A percentile compares a stretch with the other conserved stretches of the same genome.
Evolutionary conservation across 1,140 invertebrate genomes (phyloP).

Genomic region (Dysdera silvatica): DNA sequence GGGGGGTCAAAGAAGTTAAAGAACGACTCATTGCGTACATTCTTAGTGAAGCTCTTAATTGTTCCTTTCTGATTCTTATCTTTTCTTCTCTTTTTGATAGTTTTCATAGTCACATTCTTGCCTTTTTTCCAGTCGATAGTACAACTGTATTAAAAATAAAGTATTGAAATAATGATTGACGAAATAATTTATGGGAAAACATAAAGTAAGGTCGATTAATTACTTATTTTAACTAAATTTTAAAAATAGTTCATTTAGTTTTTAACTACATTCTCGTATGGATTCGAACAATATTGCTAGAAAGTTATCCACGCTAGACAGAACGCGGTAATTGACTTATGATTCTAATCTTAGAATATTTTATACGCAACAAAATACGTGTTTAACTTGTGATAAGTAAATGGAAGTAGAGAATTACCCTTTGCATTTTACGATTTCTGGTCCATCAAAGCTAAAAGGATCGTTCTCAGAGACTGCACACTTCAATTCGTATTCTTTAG

Average conservation of each 20-base stretch:
- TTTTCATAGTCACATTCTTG: constrained; percentile 95
- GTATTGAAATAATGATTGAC: no score
- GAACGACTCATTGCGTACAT: constrained; percentile 77
- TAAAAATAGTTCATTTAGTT: no score
- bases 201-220: no score
- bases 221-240: no score
- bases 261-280: no score
- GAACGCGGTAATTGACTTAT: no score
- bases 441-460: constrained; percentile 94
- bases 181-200: no score
- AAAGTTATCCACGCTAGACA: no score
- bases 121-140: constrained; percentile 90
- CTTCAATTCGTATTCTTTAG: constrained; percentile 92
- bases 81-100: constrained; percentile 96
- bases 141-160: constrained; percentile 45
- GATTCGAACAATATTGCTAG: no score
- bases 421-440: constrained; percentile 89
- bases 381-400: no score
- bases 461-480: constrained; percentile 80
- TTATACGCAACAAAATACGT: no score
- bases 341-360: no score
- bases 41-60: constrained; percentile 86
- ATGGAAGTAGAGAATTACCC: constrained; percentile 60
- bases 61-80: constrained; percentile 90
- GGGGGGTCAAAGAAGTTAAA: constrained; percentile 98